Percentiles rank a stretch among this genome's conserved stretches.
phyloP scores from a whole-genome alignment of 2,113 vertebrate species.

The Cairina moschata region DNA sequence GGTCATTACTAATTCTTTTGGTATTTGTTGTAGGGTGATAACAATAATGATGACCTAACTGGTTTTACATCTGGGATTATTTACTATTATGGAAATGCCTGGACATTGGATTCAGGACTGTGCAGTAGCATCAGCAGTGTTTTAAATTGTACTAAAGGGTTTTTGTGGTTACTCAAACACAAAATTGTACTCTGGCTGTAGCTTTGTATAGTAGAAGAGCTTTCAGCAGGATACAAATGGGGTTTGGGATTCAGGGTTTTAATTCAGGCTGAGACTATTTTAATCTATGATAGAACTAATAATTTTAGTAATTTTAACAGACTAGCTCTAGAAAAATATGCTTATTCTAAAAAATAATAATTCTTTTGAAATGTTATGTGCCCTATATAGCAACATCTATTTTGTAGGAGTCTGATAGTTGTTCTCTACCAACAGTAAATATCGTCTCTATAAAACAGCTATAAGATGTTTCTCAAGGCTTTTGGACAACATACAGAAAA shows the following conservation, averaged over 20 bases:
- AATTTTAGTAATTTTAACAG: background rate
- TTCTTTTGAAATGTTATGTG: background rate
- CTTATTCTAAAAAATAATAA: background rate
- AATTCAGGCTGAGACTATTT: background rate
- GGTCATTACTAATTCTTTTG: slow-evolving; percentile 18
- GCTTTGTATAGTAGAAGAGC: background rate
- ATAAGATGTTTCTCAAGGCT: background rate
- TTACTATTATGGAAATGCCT: background rate
- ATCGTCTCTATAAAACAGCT: background rate
- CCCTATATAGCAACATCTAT: background rate
- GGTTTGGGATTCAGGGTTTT: background rate
- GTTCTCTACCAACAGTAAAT: background rate
- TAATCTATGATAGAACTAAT: background rate
- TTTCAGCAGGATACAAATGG: background rate
- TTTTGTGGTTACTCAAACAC: background rate
- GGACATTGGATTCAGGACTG: background rate
- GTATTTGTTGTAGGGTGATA: background rate
- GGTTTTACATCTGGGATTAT: background rate
- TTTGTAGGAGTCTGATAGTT: background rate
- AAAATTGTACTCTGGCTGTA: background rate
- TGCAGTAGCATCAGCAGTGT: background rate
- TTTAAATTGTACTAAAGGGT: background rate
- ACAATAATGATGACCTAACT: background rate
- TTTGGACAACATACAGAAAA: background rate
- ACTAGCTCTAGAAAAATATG: background rate